Evolutionary conservation across 2,797 vertebrate species (phyloP), one percentile per base, ranked within the genome.

Genomic region (Champsocephalus esox): DNA sequence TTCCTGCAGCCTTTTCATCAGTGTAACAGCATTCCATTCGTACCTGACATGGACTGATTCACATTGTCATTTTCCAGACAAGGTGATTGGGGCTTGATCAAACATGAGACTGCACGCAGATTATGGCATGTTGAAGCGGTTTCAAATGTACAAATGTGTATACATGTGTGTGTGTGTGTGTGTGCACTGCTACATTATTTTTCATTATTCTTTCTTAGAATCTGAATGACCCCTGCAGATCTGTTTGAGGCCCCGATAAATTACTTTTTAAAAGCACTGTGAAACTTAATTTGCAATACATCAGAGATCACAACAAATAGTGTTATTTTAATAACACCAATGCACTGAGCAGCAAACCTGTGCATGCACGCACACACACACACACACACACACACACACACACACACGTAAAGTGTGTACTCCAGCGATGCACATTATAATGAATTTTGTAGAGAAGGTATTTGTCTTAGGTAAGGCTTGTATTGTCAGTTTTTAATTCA

Each of bases 401-500:
- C 24, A 28, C 24, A 24, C 24, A 24, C 24, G 28, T 28, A 5
- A 38, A 2, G 8, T 11, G 12, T 16, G 28, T 2, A n/a, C 8
- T 3, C 66, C 64, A 60, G 66, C 52, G 50, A 66, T 64, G 66
- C 84, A 66, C 67, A 77, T 70, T 67, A 81, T 84, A 89, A 89
- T 71, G 75, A 84, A 70, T 52, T 81, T 73, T 8, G 38, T 21
- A 51, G 68, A 81, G 64, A 80, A 82, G 43, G 46, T 84, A 91
- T 92, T 92, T 89, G 83, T 91, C 90, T 90, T 89, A 51, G 68
- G 75, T 83, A 73, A 73, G 86, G 80, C 73, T 87, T 81, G 72
- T 81, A 79, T 81, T 92, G 87, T 87, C 89, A 91, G 72, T 87
- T 91, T 92, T 92, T 91, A 90, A 91, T 92, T 91, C 87, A 77